Conservation (phyloP, 2,888 invertebrate species). For the Isoperla grammatica region DNA sequence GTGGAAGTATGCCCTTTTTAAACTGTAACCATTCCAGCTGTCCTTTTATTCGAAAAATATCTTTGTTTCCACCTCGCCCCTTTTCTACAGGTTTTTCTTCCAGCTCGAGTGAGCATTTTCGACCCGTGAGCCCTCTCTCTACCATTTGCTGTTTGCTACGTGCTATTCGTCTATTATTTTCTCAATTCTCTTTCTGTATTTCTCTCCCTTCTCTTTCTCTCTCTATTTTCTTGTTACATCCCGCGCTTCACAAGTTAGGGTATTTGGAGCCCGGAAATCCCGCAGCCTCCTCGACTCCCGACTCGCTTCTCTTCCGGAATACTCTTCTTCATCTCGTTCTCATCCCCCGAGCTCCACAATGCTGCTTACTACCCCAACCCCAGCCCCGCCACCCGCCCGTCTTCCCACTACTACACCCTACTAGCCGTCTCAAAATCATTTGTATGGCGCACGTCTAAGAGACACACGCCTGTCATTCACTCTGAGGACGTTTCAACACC, state of each 20-base stretch:
- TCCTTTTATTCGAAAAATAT: too few relatives aligned
- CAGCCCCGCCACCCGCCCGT: neutral
- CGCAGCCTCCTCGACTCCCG: constrained; percentile 18
- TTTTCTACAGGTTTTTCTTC: too few relatives aligned
- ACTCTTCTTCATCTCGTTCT: neutral
- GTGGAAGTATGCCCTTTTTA: too few relatives aligned
- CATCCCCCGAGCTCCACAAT: constrained; percentile 6
- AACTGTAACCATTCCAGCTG: too few relatives aligned
- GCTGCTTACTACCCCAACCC: neutral
- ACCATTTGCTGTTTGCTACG: neutral
- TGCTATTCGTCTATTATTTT: constrained; percentile 16
- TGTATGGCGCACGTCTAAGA: too few relatives aligned
- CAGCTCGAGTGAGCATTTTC: too few relatives aligned
- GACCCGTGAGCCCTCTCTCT: neutral
- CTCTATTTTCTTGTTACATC: neutral
- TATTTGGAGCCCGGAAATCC: constrained; percentile 24
- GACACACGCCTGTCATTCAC: too few relatives aligned
- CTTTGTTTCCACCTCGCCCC: too few relatives aligned
- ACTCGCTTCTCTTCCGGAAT: constrained; percentile 13
- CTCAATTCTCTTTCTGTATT: constrained; percentile 16
- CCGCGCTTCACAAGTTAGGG: constrained; percentile 16
- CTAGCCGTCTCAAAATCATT: too few relatives aligned
- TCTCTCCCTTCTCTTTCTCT: neutral
- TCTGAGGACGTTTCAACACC: too few relatives aligned
- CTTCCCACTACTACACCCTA: neutral